A percentile compares a stretch with the other conserved stretches of the same genome.
These are phyloP conservation scores for Norana najaformis DNA, from an alignment of 2,888 invertebrate genomes.

Conservation along the genomic window DNA sequence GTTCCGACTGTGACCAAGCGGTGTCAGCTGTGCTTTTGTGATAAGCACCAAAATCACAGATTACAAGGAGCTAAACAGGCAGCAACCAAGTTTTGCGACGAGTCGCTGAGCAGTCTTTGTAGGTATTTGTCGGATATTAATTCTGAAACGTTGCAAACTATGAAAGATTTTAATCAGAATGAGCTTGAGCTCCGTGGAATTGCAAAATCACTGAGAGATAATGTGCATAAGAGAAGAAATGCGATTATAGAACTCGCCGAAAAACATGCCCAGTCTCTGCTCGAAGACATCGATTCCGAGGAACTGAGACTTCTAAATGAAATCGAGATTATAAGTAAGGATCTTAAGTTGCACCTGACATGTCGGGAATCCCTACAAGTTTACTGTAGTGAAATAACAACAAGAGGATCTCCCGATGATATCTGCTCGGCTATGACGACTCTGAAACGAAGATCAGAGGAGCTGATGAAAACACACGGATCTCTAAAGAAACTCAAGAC, in stretches of 20 bases:
- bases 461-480: not conserved
- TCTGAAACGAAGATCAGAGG: not conserved
- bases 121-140: not conserved
- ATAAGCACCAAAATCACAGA: not conserved
- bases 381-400: not conserved
- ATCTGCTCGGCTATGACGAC: not conserved
- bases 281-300: not conserved
- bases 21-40: not conserved
- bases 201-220: not conserved
- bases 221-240: not conserved
- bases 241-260: not conserved
- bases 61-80: not conserved
- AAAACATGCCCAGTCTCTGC: not conserved
- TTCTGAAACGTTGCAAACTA: not conserved
- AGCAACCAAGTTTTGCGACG: not conserved
- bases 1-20: not conserved
- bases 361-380: not conserved
- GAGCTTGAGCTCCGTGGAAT: not conserved
- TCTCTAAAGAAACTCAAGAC: not conserved
- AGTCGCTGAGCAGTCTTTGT: too few relatives aligned
- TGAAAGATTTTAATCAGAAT: not conserved
- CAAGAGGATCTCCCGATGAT: not conserved
- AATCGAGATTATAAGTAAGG: not conserved
- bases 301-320: not conserved
- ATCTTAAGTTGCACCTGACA: not conserved